Evolutionary conservation across 1,140 invertebrate species (phyloP).

Genomic region (Teleopsis dalmanni): DNA sequence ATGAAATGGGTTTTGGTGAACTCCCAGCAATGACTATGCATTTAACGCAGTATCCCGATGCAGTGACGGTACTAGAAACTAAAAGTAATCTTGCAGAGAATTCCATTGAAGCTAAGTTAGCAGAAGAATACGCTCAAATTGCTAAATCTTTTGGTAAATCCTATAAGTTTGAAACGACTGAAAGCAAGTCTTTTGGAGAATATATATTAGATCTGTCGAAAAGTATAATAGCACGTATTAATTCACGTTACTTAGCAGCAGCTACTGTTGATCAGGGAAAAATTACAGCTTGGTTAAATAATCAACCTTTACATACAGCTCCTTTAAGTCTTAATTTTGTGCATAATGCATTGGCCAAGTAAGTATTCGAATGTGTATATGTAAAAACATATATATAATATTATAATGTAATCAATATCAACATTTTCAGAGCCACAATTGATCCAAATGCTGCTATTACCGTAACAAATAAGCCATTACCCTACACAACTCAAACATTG

Average conservation of each 20-base stretch:
- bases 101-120: background rate
- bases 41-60: constrained; percentile 22
- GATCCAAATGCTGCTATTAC: constrained; percentile 44
- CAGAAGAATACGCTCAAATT: constrained; percentile 19
- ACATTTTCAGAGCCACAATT: constrained; percentile 20
- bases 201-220: constrained; percentile 24
- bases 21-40: constrained; percentile 23
- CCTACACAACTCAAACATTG: constrained; percentile 39
- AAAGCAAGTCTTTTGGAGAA: background rate
- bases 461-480: constrained; percentile 62
- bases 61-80: constrained; percentile 26
- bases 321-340: constrained; percentile 56
- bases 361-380: background rate
- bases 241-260: constrained; percentile 26
- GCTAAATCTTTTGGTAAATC: constrained; percentile 17
- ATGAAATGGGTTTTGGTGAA: constrained; percentile 12
- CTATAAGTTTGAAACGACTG: constrained; percentile 15
- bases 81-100: background rate
- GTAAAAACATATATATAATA: too few species aligned
- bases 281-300: constrained; percentile 56
- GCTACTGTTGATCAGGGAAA: constrained; percentile 42
- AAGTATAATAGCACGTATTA: constrained; percentile 23
- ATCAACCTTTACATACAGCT: constrained; percentile 61
- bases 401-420: too few species aligned
- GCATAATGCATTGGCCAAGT: constrained; percentile 54